Percentiles rank a stretch among this genome's conserved stretches.
Conservation (phyloP, 2,797 vertebrate genomes). For the Coilia nasus region DNA sequence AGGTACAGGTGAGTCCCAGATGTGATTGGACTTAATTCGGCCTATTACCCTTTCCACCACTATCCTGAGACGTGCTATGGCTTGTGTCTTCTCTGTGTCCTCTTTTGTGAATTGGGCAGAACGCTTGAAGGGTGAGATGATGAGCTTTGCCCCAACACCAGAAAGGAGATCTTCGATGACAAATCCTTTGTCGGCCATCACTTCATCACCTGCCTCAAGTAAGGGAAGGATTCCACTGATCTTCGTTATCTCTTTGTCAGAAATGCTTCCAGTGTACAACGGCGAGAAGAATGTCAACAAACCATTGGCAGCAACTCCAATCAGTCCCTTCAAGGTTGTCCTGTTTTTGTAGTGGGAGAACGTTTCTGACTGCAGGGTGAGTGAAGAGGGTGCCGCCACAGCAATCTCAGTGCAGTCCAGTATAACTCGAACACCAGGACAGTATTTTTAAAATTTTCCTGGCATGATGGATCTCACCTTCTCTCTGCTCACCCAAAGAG, state of each 20-base stretch:
- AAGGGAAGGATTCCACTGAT: conserved; percentile 26
- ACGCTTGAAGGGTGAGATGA: background rate
- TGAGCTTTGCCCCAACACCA: background rate
- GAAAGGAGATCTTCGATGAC: background rate
- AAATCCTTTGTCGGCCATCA: too few species aligned
- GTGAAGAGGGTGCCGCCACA: background rate
- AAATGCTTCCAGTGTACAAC: background rate
- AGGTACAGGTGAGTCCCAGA: too few species aligned
- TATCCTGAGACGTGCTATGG: background rate
- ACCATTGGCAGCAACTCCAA: background rate
- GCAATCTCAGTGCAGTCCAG: conserved; percentile 24
- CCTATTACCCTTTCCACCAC: background rate
- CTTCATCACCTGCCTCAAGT: conserved; percentile 1
- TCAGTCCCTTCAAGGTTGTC: background rate
- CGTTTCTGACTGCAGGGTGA: background rate
- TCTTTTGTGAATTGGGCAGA: background rate
- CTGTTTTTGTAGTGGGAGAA: background rate
- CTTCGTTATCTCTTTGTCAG: conserved; percentile 4
- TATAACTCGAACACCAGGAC: conserved; percentile 12
- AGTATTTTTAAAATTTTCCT: conserved; percentile 13
- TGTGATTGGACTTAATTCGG: background rate
- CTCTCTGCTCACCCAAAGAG: background rate
- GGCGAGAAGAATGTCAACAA: background rate
- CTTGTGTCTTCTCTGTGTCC: background rate
- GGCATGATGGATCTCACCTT: conserved; percentile 10